Evolutionary conservation across 2,113 vertebrate species (phyloP).

Genomic region (Myiozetetes cayanensis): DNA sequence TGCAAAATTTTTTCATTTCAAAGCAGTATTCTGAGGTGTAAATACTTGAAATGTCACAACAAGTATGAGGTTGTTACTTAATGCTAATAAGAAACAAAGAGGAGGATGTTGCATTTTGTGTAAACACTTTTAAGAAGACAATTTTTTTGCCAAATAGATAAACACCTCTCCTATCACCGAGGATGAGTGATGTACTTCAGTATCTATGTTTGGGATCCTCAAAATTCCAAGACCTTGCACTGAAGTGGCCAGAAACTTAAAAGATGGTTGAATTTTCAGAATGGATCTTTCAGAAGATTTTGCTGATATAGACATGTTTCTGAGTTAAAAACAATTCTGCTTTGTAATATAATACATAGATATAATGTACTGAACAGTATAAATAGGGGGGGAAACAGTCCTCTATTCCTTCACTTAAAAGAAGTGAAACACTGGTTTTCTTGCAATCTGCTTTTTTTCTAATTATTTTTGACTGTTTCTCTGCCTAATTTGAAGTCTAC

Average conservation of each 20-base stretch:
- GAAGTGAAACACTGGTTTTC: rapidly evolving
- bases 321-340: not conserved
- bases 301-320: not conserved
- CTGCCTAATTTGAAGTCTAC: not conserved
- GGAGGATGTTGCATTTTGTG: not conserved
- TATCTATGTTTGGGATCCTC: not conserved
- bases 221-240: not conserved
- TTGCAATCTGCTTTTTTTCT: not conserved
- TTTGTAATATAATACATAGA: not conserved
- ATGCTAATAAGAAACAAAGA: not conserved
- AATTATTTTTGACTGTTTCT: not conserved
- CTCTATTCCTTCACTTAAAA: not conserved
- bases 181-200: not conserved
- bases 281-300: not conserved
- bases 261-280: not conserved
- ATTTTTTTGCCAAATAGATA: rapidly evolving
- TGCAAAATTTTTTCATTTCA: not conserved
- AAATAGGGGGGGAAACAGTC: not conserved
- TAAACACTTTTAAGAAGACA: not conserved
- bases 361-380: not conserved
- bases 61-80: not conserved
- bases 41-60: rapidly evolving
- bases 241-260: not conserved
- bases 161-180: not conserved
- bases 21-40: not conserved